Evolutionary conservation across 2,113 vertebrate species (phyloP).

Genomic region (Neopipo cinnamomea): DNA sequence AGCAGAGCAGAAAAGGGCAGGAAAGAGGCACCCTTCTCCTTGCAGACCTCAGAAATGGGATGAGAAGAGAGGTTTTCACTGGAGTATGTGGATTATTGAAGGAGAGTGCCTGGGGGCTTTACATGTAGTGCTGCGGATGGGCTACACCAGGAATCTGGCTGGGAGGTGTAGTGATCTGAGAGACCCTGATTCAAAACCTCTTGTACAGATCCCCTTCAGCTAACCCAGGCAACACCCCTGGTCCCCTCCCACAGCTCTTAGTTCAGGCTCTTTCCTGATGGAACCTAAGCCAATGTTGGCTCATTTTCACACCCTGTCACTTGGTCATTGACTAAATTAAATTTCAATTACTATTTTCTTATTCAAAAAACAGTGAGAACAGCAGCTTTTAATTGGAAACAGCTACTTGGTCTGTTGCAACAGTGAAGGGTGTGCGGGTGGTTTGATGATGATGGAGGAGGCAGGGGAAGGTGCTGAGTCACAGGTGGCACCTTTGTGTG

Average conservation of each 20-base stretch:
- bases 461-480: neutral
- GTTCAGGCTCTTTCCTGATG: neutral
- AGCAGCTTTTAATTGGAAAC: neutral
- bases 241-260: neutral
- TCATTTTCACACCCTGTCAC: neutral
- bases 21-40: neutral
- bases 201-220: neutral
- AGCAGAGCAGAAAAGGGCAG: neutral
- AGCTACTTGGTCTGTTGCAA: neutral
- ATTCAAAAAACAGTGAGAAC: neutral
- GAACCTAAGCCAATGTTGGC: neutral
- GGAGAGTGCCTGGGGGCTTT: neutral
- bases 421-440: neutral
- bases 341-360: slow-evolving; percentile 41
- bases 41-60: neutral
- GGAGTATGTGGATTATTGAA: neutral
- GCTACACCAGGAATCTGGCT: neutral
- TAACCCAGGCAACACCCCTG: neutral
- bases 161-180: neutral
- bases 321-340: slow-evolving; percentile 41
- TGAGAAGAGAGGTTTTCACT: neutral
- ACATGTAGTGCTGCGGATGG: fast-evolving
- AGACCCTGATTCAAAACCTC: neutral
- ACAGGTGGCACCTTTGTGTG: neutral
- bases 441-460: neutral